A percentile compares a stretch with the other conserved stretches of the same genome.
phyloP scores from a whole-genome alignment of 2,888 invertebrate species.

The Acleris sparsana region DNA sequence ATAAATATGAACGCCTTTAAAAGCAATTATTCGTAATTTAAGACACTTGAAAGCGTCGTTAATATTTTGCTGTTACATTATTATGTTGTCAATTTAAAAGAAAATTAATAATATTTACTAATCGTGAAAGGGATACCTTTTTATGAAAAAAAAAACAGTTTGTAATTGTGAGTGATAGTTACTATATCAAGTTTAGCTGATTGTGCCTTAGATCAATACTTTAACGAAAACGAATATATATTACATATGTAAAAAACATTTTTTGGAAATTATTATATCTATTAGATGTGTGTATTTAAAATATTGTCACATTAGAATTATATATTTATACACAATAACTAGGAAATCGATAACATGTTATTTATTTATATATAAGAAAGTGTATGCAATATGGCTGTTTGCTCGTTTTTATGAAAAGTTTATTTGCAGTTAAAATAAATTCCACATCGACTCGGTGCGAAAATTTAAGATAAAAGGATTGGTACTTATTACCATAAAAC shows the following conservation, averaged over 20 bases:
- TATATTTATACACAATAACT: constrained; percentile 51
- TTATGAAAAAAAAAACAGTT: constrained; percentile 65
- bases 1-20: constrained; percentile 67
- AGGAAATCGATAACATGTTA: constrained; percentile 50
- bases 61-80: constrained; percentile 79
- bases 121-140: constrained; percentile 56
- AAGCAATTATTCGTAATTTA: constrained; percentile 68
- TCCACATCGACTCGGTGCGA: constrained; percentile 61
- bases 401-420: constrained; percentile 75
- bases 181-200: constrained; percentile 73
- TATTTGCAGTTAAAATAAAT: constrained; percentile 71
- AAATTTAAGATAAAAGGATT: constrained; percentile 67
- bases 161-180: constrained; percentile 68
- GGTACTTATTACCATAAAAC: constrained; percentile 79
- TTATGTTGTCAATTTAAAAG: constrained; percentile 66
- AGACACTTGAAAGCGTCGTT: constrained; percentile 66
- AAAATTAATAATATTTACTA: constrained; percentile 65
- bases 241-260: constrained; percentile 43
- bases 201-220: constrained; percentile 81
- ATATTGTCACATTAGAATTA: constrained; percentile 56
- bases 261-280: constrained; percentile 60
- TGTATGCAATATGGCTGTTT: constrained; percentile 74
- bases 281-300: constrained; percentile 62
- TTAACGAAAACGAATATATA: constrained; percentile 44
- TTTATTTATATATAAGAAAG: constrained; percentile 56